Evolutionary conservation across 1,140 invertebrate species (phyloP).

Genomic region (Aphelenchoides fujianensis): DNA sequence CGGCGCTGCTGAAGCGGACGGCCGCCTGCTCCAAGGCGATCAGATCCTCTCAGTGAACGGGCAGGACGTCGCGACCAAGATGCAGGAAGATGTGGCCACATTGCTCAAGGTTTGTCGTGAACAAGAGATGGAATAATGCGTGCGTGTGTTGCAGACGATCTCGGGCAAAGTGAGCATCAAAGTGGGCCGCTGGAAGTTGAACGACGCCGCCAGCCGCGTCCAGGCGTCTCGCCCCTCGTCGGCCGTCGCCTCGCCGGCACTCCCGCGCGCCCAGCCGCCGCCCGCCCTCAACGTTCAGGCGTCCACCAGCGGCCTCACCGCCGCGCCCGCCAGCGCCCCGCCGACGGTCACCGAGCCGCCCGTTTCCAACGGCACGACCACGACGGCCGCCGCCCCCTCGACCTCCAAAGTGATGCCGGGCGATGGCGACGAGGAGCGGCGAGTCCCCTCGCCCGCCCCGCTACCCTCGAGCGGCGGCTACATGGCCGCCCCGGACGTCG

Average conservation of each 20-base stretch:
- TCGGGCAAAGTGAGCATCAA: slow-evolving; percentile 54
- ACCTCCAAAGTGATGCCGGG: slow-evolving; percentile 2
- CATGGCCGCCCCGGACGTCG: slow-evolving; percentile 19
- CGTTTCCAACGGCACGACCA: slow-evolving; percentile 16
- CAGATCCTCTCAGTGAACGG: slow-evolving; percentile 84
- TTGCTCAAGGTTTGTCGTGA: slow-evolving; percentile 72
- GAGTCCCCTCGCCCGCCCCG: slow-evolving; percentile 27
- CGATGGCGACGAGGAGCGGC: slow-evolving; percentile 19
- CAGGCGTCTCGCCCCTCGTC: slow-evolving; percentile 30
- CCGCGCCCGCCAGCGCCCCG: slow-evolving; percentile 6
- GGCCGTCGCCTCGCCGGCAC: not conserved
- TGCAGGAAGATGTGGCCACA: slow-evolving; percentile 80
- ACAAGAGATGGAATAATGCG: not conserved
- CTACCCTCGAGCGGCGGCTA: slow-evolving; percentile 20
- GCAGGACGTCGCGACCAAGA: slow-evolving; percentile 76
- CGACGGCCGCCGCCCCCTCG: slow-evolving; percentile 13
- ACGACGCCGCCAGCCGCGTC: slow-evolving; percentile 54
- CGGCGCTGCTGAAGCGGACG: slow-evolving; percentile 84
- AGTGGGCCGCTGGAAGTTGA: slow-evolving; percentile 58
- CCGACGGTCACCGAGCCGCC: not conserved
- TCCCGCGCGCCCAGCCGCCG: not conserved
- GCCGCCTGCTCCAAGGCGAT: slow-evolving; percentile 85
- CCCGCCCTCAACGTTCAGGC: not conserved
- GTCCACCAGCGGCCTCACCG: slow-evolving; percentile 15
- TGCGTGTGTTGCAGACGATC: slow-evolving; percentile 40